Percentiles rank a stretch among this genome's conserved stretches.
Conservation (phyloP, 2,888 invertebrate species). For the Autographa gamma region DNA sequence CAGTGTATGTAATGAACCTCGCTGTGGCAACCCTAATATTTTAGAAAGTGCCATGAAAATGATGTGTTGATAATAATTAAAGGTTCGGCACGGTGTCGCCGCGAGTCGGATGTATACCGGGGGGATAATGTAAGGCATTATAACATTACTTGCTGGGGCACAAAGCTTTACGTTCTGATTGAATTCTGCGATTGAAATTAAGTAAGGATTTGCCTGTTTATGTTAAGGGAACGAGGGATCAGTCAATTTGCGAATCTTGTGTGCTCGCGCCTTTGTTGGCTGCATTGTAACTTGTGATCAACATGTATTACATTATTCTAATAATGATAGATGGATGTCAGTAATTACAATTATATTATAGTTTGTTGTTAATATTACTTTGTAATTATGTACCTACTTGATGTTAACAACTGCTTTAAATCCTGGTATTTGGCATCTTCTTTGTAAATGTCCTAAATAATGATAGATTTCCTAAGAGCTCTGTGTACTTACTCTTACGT, state of each 20-base stretch:
- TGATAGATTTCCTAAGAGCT: constrained; percentile 9
- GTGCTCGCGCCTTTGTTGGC: constrained; percentile 78
- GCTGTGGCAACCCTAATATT: constrained; percentile 78
- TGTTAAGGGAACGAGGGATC: constrained; percentile 84
- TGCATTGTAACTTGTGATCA: constrained; percentile 44
- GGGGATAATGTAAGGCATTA: constrained; percentile 87
- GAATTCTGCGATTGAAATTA: constrained; percentile 89
- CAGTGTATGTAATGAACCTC: constrained; percentile 31
- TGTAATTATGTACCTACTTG: constrained; percentile 6
- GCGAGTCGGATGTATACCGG: constrained; percentile 75
- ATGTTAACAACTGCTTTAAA: constrained; percentile 21
- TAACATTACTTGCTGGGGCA: constrained; percentile 86
- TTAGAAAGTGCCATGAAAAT: constrained; percentile 83
- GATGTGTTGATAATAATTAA: constrained; percentile 89
- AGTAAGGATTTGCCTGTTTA: constrained; percentile 89
- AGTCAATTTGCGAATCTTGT: constrained; percentile 82
- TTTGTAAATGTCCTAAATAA: constrained; percentile 14
- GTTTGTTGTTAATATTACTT: constrained; percentile 12
- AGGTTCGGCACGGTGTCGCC: constrained; percentile 85
- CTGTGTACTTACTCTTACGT: background rate
- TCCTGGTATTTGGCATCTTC: constrained; percentile 20
- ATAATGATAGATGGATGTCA: constrained; percentile 42
- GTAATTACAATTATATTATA: constrained; percentile 37
- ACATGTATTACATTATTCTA: constrained; percentile 37
- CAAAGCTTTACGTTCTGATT: constrained; percentile 87